Evolutionary conservation across 2,888 invertebrate genomes (phyloP), one percentile per base, ranked within the genome.

Genomic region (Cyclophora albipunctata): DNA sequence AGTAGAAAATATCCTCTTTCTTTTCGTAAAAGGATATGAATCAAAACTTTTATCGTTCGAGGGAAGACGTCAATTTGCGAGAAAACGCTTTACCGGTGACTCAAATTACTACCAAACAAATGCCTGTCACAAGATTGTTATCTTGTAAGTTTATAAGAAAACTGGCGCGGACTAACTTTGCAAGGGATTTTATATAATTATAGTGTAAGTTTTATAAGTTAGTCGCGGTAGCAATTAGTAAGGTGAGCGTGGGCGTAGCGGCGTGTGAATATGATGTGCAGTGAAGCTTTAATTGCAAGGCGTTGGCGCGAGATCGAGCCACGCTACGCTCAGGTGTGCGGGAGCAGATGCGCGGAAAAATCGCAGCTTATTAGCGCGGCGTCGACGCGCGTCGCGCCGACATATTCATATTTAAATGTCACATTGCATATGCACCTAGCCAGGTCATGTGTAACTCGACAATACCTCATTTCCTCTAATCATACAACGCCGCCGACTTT

Each of bases 361-460:
- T 85, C 80, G 67, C 59, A 78, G 74, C 77, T 85, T 85, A 87
- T 85, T 84, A 86, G 74, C 73, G 58, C 68, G 62, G 69, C 73
- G 65, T 61, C 63, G 65, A 72, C 66, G 47, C 69, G 73, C 42
- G 20, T 4, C 63, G 63, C 67, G 69, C 69, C 76, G 81, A 79
- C 80, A 79, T 75, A 84, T 85, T 87, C 86, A 85, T 84, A 86
- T 87, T 85, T 79, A 84, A 85, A 87, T 87, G 77, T 77, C 75
- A 74, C 69, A 68, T 66, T 73, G 76, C 70, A 67, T 72, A 66
- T 74, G 71, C 71, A 71, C 64, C 65, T 60, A 61, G 62, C 57
- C 52, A 73, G 69, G 75, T 80, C 80, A 73, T 73, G 79, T 75
- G 76, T 67, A 60, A 37, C 37, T 0, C 5, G 4, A 37, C 37